Base-by-base conservation (phyloP, 1,140 invertebrate genomes). In the Nomia melanderi region DNA sequence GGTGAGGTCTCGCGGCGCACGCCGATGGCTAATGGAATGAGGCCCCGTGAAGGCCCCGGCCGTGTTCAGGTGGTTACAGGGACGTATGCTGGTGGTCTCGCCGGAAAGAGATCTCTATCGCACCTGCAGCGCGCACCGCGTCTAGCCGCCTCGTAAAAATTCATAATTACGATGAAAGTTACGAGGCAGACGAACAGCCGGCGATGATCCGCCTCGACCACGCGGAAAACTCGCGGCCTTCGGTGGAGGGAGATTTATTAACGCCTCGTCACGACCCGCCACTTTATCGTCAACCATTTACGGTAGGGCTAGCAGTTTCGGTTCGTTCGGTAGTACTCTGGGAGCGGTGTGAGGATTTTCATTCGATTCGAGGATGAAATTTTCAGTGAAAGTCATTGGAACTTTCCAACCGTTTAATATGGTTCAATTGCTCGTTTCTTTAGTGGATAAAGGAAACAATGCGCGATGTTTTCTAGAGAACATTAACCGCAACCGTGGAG, bases 41-140 rank as follows among this genome's bases (percentile, higher is more conserved):
- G 66, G 63, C 56, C 56, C 74, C 66, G 79, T 65, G 71, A 79
- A 69, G 60, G 70, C 69, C 59, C 47, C 63, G n/a, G 57, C 41
- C 14, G 41, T 0, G 64, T 69, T 76, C 78, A 84, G 78, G 57
- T 77, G 82, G 63, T 84, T 84, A 73, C 78, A 73, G 67, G 73
- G 56, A 80, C 78, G 84, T 82, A 5, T 81, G 81, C 82, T 81
- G 87, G 83, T 88, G 84, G 89, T 87, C 86, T 72, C 60, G 54
- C 65, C 67, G 71, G 78, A 83, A 69, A 76, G 78, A 90, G 88
- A 91, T 91, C 88, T 89, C 86, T 91, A 91, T 91, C 89, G 80
- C 86, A 88, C 83, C 85, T 88, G 88, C 83, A 72, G 78, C 83
- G 65, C 81, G 82, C 71, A 78, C 70, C 53, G 76, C 53, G 66